Conservation (phyloP, 2,888 invertebrate species). For the Drosophila flavopinicola region DNA sequence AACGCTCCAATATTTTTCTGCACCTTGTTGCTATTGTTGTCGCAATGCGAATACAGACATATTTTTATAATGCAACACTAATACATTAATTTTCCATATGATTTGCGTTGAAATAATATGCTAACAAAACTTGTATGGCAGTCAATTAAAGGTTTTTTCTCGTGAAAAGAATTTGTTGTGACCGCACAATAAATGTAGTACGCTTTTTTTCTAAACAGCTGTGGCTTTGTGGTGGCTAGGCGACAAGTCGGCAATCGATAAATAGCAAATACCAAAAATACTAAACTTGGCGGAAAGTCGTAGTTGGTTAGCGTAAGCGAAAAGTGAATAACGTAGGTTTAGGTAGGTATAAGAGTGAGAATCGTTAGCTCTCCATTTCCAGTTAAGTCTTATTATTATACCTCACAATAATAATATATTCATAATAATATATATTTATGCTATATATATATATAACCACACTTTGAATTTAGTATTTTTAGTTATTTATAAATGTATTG, state of each 20-base stretch:
- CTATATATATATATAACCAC: no score
- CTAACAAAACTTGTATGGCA: constrained; percentile 3
- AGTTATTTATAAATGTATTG: no score
- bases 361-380: no score
- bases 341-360: background rate
- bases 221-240: constrained; percentile 27
- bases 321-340: background rate
- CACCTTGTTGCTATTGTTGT: constrained; percentile 19
- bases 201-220: constrained; percentile 45
- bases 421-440: no score
- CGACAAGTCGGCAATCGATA: constrained; percentile 29
- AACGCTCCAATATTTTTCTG: constrained; percentile 1
- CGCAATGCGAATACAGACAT: constrained; percentile 34
- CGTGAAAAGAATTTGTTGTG: constrained; percentile 49
- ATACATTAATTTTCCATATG: constrained; percentile 2
- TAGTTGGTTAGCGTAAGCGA: background rate
- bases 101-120: background rate
- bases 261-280: constrained; percentile 13
- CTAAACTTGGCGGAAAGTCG: background rate
- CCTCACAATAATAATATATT: no score
- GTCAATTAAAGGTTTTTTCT: constrained; percentile 35
- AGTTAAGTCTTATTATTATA: no score
- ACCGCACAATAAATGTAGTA: constrained; percentile 40
- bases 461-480: no score
- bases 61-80: constrained; percentile 9